Evolutionary conservation across 2,797 vertebrate species (phyloP).

Genomic region (Phalanger gymnotis): DNA sequence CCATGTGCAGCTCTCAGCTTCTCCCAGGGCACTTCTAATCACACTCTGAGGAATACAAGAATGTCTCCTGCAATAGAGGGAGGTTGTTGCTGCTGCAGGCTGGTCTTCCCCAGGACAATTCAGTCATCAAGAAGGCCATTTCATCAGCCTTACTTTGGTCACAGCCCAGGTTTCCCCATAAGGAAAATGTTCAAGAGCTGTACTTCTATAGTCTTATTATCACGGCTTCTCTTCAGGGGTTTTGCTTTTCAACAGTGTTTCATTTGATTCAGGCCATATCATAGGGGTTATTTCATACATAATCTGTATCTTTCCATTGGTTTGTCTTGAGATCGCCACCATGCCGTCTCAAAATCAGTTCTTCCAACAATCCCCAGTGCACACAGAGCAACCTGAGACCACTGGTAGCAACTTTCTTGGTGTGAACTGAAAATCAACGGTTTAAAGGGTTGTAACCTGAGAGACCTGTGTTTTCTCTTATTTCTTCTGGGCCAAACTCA

Average conservation of each 20-base stretch:
- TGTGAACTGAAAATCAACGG: not conserved
- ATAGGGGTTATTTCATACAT: constrained; percentile 7
- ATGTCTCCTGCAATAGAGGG: constrained; percentile 81
- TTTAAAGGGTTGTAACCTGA: not conserved
- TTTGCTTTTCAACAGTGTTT: constrained; percentile 31
- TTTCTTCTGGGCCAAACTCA: not conserved
- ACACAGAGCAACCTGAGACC: not conserved
- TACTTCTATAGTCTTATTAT: not conserved
- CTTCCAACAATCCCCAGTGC: not conserved
- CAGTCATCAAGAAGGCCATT: constrained; percentile 50
- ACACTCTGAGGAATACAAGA: constrained; percentile 68
- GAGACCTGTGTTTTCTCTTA: not conserved
- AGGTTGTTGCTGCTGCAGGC: constrained; percentile 75
- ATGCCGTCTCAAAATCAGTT: constrained; percentile 17
- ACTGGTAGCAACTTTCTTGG: not conserved
- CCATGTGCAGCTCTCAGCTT: not conserved
- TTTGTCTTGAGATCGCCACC: constrained; percentile 27
- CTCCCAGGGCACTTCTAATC: constrained; percentile 37
- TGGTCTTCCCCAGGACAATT: constrained; percentile 28
- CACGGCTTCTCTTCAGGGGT: not conserved
- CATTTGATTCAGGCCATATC: constrained; percentile 38
- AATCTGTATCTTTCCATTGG: not conserved
- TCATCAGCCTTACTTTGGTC: constrained; percentile 78
- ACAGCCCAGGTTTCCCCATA: constrained; percentile 42
- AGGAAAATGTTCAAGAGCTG: constrained; percentile 45